Conservation (phyloP, 2,113 vertebrate species). For the Caloenas nicobarica region DNA sequence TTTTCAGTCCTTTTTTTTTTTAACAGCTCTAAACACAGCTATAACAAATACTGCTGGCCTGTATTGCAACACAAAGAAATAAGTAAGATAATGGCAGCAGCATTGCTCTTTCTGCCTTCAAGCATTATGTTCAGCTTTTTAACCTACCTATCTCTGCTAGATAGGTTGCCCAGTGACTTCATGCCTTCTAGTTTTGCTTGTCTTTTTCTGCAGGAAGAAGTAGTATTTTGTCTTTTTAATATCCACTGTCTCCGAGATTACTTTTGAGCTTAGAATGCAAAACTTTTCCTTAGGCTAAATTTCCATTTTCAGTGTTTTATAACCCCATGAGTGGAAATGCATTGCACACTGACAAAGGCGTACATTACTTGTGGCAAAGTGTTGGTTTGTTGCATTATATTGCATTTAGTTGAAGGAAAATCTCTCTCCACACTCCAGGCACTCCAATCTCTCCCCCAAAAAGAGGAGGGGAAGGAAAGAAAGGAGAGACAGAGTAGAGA, state of each 20-base stretch:
- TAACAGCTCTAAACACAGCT: not conserved
- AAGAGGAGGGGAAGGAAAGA: not conserved
- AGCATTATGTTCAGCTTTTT: not conserved
- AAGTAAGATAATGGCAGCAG: not conserved
- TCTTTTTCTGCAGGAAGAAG: not conserved
- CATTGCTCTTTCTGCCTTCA: not conserved
- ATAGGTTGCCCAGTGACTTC: not conserved
- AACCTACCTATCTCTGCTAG: not conserved
- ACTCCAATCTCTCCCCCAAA: accelerated
- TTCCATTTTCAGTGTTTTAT: constrained; percentile 62
- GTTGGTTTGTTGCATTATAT: constrained; percentile 43
- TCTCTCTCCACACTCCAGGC: not conserved
- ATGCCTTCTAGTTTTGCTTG: not conserved
- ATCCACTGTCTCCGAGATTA: constrained; percentile 37
- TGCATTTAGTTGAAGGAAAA: constrained; percentile 45
- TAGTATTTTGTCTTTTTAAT: constrained; percentile 7
- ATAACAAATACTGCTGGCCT: not conserved
- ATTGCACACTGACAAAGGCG: not conserved
- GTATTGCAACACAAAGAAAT: not conserved
- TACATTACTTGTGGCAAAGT: constrained; percentile 45
- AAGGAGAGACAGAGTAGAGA: not conserved
- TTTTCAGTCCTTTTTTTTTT: not conserved
- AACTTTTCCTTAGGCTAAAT: constrained; percentile 42
- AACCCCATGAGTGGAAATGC: constrained; percentile 9
- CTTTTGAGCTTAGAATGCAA: constrained; percentile 44